Evolutionary conservation across 2,113 vertebrate species (phyloP).

Genomic region (Pardalotus punctatus): DNA sequence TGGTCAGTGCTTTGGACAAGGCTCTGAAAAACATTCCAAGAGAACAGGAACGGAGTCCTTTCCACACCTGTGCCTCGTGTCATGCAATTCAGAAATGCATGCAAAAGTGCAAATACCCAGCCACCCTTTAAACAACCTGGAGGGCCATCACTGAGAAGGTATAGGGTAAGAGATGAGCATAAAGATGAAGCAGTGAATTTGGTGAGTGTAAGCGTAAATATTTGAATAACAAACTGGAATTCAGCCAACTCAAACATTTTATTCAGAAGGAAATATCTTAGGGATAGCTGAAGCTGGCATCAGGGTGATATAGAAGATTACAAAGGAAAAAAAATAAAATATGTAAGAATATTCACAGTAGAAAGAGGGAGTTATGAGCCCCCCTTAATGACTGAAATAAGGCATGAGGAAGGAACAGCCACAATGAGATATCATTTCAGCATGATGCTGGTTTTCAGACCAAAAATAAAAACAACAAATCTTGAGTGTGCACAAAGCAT

Average conservation of each 20-base stretch:
- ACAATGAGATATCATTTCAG: not conserved
- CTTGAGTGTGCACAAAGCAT: not conserved
- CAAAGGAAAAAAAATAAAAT: not conserved
- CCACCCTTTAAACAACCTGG: conserved; percentile 18
- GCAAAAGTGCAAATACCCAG: not conserved
- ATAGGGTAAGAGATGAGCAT: not conserved
- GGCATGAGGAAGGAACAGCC: not conserved
- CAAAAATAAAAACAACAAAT: not conserved
- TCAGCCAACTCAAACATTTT: not conserved
- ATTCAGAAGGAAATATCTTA: conserved; percentile 5
- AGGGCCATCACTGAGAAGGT: not conserved
- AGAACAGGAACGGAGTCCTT: not conserved
- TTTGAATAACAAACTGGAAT: conserved; percentile 49
- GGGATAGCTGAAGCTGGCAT: not conserved
- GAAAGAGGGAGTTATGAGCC: not conserved
- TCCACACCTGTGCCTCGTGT: not conserved
- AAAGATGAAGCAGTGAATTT: not conserved
- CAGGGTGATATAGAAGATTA: not conserved
- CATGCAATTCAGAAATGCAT: not conserved
- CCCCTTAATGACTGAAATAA: not conserved
- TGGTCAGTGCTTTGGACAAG: not conserved
- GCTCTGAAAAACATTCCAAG: not conserved
- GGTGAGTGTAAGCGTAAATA: conserved; percentile 42
- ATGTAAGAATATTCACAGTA: not conserved
- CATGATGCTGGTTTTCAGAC: not conserved